phyloP scores from a whole-genome alignment of 2,797 vertebrate species.

The Antrozous pallidus region DNA sequence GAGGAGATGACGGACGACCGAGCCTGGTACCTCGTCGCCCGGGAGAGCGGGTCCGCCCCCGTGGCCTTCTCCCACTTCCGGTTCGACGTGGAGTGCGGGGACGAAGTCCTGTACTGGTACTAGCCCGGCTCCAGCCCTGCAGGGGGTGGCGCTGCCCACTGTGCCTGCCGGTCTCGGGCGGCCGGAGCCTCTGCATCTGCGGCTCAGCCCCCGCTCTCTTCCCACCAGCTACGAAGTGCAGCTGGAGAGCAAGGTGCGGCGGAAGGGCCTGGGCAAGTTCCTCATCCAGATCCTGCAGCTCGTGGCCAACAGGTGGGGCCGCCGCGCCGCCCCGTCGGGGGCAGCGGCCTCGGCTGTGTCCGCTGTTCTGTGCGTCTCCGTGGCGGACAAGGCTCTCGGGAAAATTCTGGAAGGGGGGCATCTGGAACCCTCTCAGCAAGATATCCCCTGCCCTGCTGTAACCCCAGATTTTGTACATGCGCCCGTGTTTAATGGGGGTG shows the following conservation, averaged over 20 bases:
- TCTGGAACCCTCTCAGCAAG: background rate
- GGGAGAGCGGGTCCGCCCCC: conserved; percentile 85
- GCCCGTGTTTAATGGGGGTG: background rate
- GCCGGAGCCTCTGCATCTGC: background rate
- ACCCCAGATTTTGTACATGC: background rate
- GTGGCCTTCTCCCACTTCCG: conserved; percentile 97
- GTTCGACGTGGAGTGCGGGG: conserved; percentile 95
- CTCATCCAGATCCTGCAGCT: conserved; percentile 96
- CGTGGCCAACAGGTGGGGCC: conserved; percentile 91
- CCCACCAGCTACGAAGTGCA: conserved; percentile 91
- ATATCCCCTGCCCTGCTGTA: background rate
- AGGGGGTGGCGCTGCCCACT: fast-evolving
- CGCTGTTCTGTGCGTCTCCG: background rate
- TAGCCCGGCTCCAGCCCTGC: background rate
- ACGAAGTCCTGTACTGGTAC: conserved; percentile 97
- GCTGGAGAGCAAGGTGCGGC: conserved; percentile 90
- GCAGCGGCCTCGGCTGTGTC: background rate
- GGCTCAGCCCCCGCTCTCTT: too few species aligned
- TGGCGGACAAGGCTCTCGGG: background rate
- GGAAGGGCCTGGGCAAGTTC: conserved; percentile 95
- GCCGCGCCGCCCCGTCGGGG: fast-evolving
- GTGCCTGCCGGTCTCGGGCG: background rate
- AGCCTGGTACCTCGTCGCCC: conserved; percentile 95
- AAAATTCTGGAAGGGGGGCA: background rate
- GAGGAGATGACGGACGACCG: conserved; percentile 95